phyloP scores from a whole-genome alignment of 2,797 vertebrate species.

The Gadopsis marmoratus region DNA sequence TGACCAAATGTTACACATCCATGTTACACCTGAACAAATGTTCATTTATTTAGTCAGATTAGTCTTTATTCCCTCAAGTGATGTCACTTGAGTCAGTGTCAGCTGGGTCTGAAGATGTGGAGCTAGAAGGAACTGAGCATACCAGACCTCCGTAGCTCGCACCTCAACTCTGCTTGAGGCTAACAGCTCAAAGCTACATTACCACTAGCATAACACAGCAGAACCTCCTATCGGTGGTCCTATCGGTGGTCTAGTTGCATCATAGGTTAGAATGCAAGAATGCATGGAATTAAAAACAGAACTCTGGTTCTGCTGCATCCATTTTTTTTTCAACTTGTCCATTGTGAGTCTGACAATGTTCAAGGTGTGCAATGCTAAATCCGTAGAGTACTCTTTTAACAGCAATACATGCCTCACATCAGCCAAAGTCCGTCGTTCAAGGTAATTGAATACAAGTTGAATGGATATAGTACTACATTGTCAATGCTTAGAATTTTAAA shows the following conservation, averaged over 20 bases:
- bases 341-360: too few relatives aligned
- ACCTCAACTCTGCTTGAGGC: too few relatives aligned
- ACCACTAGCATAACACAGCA: neutral
- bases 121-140: neutral
- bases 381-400: too few relatives aligned
- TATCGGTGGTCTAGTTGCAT: neutral
- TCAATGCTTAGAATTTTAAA: neutral
- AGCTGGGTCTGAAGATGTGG: too few relatives aligned
- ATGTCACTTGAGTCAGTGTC: too few relatives aligned
- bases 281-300: neutral
- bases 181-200: neutral
- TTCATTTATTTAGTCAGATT: neutral
- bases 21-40: neutral
- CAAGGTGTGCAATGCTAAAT: too few relatives aligned
- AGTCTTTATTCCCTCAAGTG: neutral
- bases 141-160: neutral
- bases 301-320: neutral
- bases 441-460: too few relatives aligned
- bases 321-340: neutral
- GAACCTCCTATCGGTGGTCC: neutral
- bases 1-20: neutral
- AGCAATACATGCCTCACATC: too few relatives aligned
- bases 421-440: too few relatives aligned
- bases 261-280: neutral
- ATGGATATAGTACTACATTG: neutral